Conservation (phyloP, 2,113 vertebrate genomes). For the Narcine bancroftii region DNA sequence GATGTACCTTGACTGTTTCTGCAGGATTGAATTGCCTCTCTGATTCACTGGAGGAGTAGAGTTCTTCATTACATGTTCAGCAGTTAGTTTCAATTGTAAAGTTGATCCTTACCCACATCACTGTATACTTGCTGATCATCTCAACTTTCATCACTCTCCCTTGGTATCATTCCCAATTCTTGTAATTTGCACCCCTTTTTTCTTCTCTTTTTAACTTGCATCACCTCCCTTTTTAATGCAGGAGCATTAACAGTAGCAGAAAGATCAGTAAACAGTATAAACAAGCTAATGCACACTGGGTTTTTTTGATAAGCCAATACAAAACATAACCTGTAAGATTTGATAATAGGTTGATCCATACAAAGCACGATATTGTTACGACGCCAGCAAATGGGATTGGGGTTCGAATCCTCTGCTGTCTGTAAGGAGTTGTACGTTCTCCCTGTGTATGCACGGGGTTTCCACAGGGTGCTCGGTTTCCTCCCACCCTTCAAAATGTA, state of each 20-base stretch:
- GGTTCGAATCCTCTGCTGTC: no score
- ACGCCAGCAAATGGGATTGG: no score
- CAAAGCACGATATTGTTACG: no score
- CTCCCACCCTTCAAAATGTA: no score
- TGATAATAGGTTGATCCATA: neutral
- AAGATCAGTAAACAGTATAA: neutral
- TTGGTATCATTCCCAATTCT: neutral
- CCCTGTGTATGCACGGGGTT: no score
- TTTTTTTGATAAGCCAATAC: neutral
- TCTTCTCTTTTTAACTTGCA: neutral
- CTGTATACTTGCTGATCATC: neutral
- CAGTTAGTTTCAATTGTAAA: neutral
- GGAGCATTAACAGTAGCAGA: neutral
- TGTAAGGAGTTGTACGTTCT: no score
- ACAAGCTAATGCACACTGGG: neutral
- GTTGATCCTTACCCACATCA: neutral
- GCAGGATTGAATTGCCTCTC: neutral
- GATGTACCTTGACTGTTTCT: neutral
- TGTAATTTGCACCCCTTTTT: neutral
- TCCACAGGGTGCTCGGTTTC: no score
- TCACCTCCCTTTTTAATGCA: neutral
- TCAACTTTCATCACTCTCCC: neutral
- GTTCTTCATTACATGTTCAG: neutral
- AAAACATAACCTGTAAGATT: neutral
- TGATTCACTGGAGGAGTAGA: neutral